Base-by-base conservation (phyloP, 1,140 invertebrate species). In the Zaprionus kolodkinae region DNA sequence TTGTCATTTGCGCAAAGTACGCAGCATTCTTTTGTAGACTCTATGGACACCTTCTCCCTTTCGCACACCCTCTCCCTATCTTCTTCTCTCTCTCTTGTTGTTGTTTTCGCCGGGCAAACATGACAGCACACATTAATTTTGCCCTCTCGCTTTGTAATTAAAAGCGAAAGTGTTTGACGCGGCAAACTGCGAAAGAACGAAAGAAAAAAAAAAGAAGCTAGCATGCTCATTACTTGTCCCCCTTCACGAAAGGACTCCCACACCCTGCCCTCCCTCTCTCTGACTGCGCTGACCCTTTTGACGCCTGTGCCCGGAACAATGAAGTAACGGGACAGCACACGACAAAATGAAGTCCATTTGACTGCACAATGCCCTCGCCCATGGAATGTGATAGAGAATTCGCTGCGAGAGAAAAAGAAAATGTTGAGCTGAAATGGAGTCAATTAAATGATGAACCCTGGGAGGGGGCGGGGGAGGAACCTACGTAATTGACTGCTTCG, bases 71-170 rank as follows among this genome's bases (percentile, higher is more conserved):
- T 4, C 11, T 33, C 21, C 35, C n/a, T 3, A 15, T 36, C 17
- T 13, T 12, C 6, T 10, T 33, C 35, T 38, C 21, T 11, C 68
- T 27, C 12, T 6, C 9, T 43, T 57, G 48, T 45, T 45, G 40
- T 45, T 45, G 40, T 9, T 45, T 45, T 45, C n/a, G 40, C 13
- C 45, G 64, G 56, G 25, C 85, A 81, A 89, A 89, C 86, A 89
- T 89, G 85, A 89, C 85, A 89, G 86, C 66, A 75, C 88, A 89
- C 85, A 89, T 89, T 89, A 81, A 89, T 89, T 89, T 81, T 62
- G 25, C 45, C 70, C 70, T 70, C 72, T 69, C 76, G 62, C 69
- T 70, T 75, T 70, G 69, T 89, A 89, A 89, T 89, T 89, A 89
- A 89, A 89, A 89, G 85, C 70, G 81, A 89, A 89, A 89, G 85